A percentile compares a stretch with the other conserved stretches of the same genome.
These are phyloP conservation scores for Tetrax tetrax DNA, from an alignment of 2,113 vertebrate genomes.

Conservation along the genomic window DNA sequence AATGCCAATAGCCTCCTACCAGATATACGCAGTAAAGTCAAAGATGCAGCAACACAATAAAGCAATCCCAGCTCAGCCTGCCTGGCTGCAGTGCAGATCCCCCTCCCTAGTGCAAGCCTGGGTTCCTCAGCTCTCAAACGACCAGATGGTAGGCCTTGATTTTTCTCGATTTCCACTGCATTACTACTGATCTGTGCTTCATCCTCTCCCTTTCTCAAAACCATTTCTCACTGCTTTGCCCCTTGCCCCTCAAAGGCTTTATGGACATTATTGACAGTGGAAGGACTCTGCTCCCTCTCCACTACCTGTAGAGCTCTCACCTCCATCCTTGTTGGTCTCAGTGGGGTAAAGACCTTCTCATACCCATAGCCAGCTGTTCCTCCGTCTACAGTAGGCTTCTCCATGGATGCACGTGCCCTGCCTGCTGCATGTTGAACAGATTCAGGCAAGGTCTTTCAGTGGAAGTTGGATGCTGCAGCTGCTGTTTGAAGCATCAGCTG, in stretches of 20 bases:
- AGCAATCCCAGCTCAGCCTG: background rate
- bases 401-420: background rate
- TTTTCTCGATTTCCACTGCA: background rate
- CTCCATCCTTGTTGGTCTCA: background rate
- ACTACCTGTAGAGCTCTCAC: background rate
- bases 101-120: accelerated
- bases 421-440: background rate
- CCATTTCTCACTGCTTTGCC: background rate
- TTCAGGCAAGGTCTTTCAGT: slow-evolving; percentile 12
- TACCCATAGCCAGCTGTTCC: background rate
- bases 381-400: background rate
- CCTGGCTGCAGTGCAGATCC: background rate
- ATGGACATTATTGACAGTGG: background rate
- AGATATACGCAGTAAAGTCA: background rate
- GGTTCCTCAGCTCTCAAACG: background rate
- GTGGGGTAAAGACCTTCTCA: background rate
- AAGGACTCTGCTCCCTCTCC: background rate
- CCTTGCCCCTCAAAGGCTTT: background rate
- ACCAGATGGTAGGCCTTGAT: accelerated
- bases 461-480: slow-evolving; percentile 1
- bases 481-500: slow-evolving; percentile 31
- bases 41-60: background rate
- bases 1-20: background rate
- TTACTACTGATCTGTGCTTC: background rate
- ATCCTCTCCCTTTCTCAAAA: background rate